These are phyloP conservation scores for Zoanthus gigantus DNA, from an alignment of 92 coral and sea anemone species.

Conservation along the genomic window DNA sequence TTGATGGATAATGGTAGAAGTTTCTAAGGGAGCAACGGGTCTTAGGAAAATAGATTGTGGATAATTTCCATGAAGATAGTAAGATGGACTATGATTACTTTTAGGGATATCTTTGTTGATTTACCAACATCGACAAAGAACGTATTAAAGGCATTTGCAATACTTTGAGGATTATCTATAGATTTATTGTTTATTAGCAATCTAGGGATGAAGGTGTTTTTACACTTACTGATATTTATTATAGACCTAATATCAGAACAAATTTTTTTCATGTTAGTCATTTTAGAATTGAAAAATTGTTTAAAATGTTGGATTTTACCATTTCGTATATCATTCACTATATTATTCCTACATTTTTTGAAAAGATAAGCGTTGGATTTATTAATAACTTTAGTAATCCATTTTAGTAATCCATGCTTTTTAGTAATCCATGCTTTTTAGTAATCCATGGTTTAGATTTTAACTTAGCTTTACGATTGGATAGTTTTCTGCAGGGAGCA, in stretches of 20 bases:
- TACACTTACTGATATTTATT: conserved; percentile 25
- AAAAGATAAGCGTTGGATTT: conserved; percentile 27
- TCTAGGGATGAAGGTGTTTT: conserved; percentile 39
- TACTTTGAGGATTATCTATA: conserved; percentile 43
- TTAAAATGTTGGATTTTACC: conserved; percentile 15
- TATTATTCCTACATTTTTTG: conserved; percentile 30
- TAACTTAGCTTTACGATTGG: background rate
- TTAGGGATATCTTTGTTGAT: conserved; percentile 17
- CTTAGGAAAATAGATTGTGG: conserved; percentile 37
- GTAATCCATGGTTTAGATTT: background rate
- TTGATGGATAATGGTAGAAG: conserved; percentile 24
- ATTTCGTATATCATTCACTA: conserved; percentile 28
- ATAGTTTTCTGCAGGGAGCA: conserved; percentile 7
- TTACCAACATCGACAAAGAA: conserved; percentile 25
- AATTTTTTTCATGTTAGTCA: conserved; percentile 6
- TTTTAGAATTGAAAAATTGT: conserved; percentile 18
- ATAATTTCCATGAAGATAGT: conserved; percentile 42
- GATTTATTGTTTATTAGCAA: conserved; percentile 24
- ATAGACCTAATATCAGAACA: conserved; percentile 33
- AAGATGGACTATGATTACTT: conserved; percentile 8
- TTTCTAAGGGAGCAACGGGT: conserved; percentile 37
- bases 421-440: background rate
- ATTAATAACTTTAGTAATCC: conserved; percentile 34
- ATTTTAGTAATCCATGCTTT: background rate
- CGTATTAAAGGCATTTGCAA: conserved; percentile 15